Evolutionary conservation across 2,797 vertebrate genomes (phyloP).

Genomic region (Scomberomorus guttatus): DNA sequence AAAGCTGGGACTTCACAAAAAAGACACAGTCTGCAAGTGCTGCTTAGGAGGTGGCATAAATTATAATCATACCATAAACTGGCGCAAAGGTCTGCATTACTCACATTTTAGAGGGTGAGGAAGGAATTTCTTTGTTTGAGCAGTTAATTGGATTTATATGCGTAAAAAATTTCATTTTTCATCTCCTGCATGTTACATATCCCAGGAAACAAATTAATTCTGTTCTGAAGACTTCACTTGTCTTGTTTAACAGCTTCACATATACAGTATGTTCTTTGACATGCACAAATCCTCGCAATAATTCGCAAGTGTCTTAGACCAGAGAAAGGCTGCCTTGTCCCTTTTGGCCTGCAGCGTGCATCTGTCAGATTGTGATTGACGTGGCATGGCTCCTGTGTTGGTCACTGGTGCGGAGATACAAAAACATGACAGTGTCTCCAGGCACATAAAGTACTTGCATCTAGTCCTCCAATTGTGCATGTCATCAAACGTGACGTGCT

Average conservation of each 20-base stretch:
- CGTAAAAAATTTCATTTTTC: slow-evolving; percentile 3
- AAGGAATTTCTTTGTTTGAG: slow-evolving; percentile 64
- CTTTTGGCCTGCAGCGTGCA: slow-evolving; percentile 40
- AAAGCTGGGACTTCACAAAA: slow-evolving; percentile 70
- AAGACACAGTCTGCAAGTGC: slow-evolving; percentile 62
- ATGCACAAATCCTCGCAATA: slow-evolving; percentile 11
- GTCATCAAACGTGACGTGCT: slow-evolving; percentile 44
- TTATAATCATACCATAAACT: slow-evolving; percentile 67
- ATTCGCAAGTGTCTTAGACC: slow-evolving; percentile 23
- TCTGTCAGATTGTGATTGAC: slow-evolving; percentile 65
- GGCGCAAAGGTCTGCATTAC: slow-evolving; percentile 63
- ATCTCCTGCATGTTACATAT: not conserved
- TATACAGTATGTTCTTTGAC: not conserved
- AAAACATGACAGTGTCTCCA: slow-evolving; percentile 61
- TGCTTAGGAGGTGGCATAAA: slow-evolving; percentile 72
- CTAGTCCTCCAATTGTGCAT: slow-evolving; percentile 37
- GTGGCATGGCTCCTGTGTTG: slow-evolving; percentile 43
- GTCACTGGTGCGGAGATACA: slow-evolving; percentile 56
- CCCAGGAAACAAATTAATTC: slow-evolving; percentile 19
- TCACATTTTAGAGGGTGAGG: slow-evolving; percentile 52
- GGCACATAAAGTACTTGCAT: slow-evolving; percentile 36
- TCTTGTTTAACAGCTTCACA: not conserved
- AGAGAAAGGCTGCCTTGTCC: slow-evolving; percentile 37
- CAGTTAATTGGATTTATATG: slow-evolving; percentile 54
- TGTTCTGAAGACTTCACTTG: not conserved